Conservation (phyloP, 2,797 vertebrate genomes). For the Sebastes steindachneri region DNA sequence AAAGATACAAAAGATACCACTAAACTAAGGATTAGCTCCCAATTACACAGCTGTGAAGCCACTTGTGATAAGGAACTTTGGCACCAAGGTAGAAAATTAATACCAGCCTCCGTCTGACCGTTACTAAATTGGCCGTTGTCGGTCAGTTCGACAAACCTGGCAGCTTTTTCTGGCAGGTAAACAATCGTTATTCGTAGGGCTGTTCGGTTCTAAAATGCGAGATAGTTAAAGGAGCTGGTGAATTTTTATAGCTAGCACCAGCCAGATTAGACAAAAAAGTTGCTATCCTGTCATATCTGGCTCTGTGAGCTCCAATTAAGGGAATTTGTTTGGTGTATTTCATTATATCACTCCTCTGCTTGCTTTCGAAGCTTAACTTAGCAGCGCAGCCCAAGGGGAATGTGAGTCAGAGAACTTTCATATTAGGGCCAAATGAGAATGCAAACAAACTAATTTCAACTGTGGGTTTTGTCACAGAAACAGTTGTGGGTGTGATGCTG, state of each 20-base stretch:
- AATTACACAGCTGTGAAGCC: conserved; percentile 61
- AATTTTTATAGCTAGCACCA: neutral
- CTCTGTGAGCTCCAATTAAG: conserved; percentile 39
- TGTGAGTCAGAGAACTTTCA: conserved; percentile 46
- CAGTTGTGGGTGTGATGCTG: conserved; percentile 51
- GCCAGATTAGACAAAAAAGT: conserved; percentile 12
- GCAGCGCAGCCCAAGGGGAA: conserved; percentile 24
- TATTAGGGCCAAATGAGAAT: conserved; percentile 40
- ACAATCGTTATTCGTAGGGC: conserved; percentile 18
- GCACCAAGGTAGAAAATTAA: conserved; percentile 43
- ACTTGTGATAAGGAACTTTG: conserved; percentile 56
- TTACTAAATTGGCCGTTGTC: conserved; percentile 46
- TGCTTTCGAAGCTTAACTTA: conserved; percentile 46
- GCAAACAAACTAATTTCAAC: conserved; percentile 42
- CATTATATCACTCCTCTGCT: conserved; percentile 30
- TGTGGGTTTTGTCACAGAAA: conserved; percentile 36
- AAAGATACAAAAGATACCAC: conserved; percentile 53
- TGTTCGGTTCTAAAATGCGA: conserved; percentile 11
- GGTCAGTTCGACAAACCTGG: conserved; percentile 40
- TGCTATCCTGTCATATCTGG: conserved; percentile 12
- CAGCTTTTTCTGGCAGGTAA: conserved; percentile 38
- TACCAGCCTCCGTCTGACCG: conserved; percentile 49
- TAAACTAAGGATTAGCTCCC: conserved; percentile 64
- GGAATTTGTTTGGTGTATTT: conserved; percentile 33
- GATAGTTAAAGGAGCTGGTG: conserved; percentile 9